A percentile compares a stretch with the other conserved stretches of the same genome.
phyloP scores from a whole-genome alignment of 2,888 invertebrate genomes.

The Mesorhabditis spiculigera region DNA sequence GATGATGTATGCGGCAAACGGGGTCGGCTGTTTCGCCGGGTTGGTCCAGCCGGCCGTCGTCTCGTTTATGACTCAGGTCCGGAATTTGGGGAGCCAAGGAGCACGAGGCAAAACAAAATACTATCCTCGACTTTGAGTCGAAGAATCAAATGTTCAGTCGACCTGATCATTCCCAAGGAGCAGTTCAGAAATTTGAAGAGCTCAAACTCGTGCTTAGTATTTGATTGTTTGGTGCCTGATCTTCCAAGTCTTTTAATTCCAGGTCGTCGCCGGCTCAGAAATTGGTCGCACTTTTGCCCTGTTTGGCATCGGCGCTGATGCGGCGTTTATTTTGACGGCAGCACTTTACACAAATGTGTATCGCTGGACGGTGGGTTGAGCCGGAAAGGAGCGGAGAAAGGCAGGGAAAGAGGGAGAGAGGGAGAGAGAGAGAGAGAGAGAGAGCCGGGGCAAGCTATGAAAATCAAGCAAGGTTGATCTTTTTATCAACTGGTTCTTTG shows the following conservation, averaged over 20 bases:
- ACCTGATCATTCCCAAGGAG: no score
- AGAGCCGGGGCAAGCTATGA: no score
- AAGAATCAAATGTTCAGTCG: neutral
- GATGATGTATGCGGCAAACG: conserved; percentile 40
- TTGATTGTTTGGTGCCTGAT: neutral
- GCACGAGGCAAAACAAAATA: neutral
- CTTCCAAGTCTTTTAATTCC: conserved; percentile 9
- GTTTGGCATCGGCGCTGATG: conserved; percentile 38
- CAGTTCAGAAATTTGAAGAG: no score
- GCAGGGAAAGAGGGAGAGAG: conserved; percentile 8
- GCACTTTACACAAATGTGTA: conserved; percentile 33
- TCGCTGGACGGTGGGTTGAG: conserved; percentile 12
- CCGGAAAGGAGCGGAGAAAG: no score
- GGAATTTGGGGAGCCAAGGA: neutral
- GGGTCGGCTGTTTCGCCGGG: conserved; percentile 31
- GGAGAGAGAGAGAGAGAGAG: no score
- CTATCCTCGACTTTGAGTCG: neutral
- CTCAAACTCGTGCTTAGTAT: no score
- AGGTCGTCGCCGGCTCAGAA: conserved; percentile 35
- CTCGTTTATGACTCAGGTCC: conserved; percentile 31
- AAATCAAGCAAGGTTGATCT: no score
- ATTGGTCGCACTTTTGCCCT: conserved; percentile 38
- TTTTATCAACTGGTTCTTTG: no score
- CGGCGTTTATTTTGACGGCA: conserved; percentile 33
- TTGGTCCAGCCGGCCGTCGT: conserved; percentile 38